These are phyloP conservation scores for Dasypolia templi DNA, from an alignment of 2,888 invertebrate genomes.

Conservation along the genomic window DNA sequence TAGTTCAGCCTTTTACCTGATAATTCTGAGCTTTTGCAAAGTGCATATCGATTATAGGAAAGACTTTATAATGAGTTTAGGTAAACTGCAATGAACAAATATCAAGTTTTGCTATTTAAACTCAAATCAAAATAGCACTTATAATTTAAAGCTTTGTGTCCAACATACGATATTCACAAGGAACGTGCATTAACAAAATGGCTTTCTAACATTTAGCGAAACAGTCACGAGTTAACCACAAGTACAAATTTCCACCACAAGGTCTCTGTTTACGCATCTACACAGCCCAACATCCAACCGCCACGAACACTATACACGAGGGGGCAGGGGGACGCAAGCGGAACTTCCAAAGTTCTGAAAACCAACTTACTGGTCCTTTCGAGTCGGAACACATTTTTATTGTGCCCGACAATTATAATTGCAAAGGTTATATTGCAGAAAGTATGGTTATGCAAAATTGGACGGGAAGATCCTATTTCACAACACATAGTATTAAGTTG, in stretches of 20 bases:
- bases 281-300: no score
- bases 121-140: neutral
- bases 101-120: no score
- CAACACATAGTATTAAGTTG: neutral
- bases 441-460: neutral
- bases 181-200: neutral
- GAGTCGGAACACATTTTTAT: no score
- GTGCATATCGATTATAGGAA: neutral
- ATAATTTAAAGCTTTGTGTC: neutral
- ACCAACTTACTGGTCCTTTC: no score
- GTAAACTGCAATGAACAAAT: neutral
- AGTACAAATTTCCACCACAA: neutral
- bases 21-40: neutral
- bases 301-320: no score
- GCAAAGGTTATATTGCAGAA: conserved; percentile 9
- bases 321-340: no score
- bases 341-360: no score
- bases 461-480: conserved; percentile 12
- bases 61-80: neutral
- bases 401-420: conserved; percentile 6
- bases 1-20: neutral
- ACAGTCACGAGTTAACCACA: neutral
- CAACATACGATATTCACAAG: neutral
- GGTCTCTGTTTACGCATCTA: no score
- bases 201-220: neutral